These are phyloP conservation scores for Carcina quercana DNA, from an alignment of 2,888 invertebrate species.

Conservation along the genomic window DNA sequence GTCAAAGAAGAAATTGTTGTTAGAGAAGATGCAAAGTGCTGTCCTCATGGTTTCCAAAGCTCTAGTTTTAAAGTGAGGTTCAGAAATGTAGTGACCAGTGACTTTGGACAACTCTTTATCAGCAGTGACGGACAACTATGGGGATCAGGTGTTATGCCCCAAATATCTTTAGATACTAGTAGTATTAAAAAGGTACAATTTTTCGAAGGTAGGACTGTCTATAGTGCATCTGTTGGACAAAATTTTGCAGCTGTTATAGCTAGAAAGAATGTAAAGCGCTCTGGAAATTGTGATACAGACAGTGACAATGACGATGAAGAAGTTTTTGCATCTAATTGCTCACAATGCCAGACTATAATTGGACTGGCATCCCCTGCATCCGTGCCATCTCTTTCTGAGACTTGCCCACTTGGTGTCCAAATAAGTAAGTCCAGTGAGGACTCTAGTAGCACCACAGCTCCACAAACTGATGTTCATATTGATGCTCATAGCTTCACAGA, in stretches of 20 bases:
- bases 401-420: conserved; percentile 77
- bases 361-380: conserved; percentile 74
- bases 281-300: conserved; percentile 73
- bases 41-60: conserved; percentile 78
- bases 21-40: conserved; percentile 77
- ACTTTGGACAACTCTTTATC: conserved; percentile 77
- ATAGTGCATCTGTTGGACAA: conserved; percentile 82
- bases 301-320: conserved; percentile 76
- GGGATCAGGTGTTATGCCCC: conserved; percentile 80
- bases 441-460: conserved; percentile 75
- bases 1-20: conserved; percentile 76
- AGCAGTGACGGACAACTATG: conserved; percentile 80
- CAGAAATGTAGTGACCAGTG: conserved; percentile 75
- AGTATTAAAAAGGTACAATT: conserved; percentile 79
- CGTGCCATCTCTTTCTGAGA: conserved; percentile 76
- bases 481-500: conserved; percentile 71
- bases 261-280: conserved; percentile 72
- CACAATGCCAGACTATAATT: conserved; percentile 76
- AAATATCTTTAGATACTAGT: conserved; percentile 75
- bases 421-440: conserved; percentile 76
- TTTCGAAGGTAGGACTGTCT: conserved; percentile 80
- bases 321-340: conserved; percentile 78
- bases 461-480: conserved; percentile 71
- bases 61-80: conserved; percentile 77
- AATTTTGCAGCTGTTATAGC: conserved; percentile 85